Evolutionary conservation across 1,140 invertebrate genomes (phyloP), one percentile per base, ranked within the genome.

Genomic region (Brachionus angularis): DNA sequence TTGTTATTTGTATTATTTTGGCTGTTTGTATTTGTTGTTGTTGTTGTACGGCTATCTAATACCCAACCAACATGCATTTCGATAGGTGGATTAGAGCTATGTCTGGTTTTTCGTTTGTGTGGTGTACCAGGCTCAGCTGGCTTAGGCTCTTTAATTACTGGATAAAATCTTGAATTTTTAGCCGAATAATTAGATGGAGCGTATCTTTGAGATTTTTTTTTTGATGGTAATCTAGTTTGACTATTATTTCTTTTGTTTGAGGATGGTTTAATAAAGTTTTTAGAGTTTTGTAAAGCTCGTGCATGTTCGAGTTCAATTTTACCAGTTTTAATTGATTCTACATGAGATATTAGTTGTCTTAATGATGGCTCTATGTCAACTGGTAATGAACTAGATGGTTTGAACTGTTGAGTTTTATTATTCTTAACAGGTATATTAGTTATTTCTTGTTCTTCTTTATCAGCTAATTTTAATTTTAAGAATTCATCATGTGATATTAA

Each of bases 21-120:
- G 42, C 34, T 44, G 39, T 82, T 79, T 92, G 90, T 77, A 91
- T 90, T 75, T 34, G 55, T 3, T 27, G 27, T 4, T 47, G 27
- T 7, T 42, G 10, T 8, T 12, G 2, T 18, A 39, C 88, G 87
- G 4, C 88, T 86, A 79, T 94, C 93, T 85, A 95, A 88, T 73
- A 98, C 88, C 95, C 95, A 98, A 23, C 95, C 96, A 39, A 98
- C 91, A 78, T 96, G 93, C 77, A 91, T 88, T 78, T 96, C 95
- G 44, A 92, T 85, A 0, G 91, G 91, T n/a, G 92, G 91, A 84
- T 96, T 93, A 74, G 87, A 88, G 73, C 89, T 92, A 79, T 96
- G 91, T 33, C 89, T 84, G 3, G 91, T 94, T 84, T 96, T 96
- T 69, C 67, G 67, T 31, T 90, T 85, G 76, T 80, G 78, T 47